These are phyloP conservation scores for Ichneumon xanthorius DNA, from an alignment of 2,888 invertebrate species.

Conservation along the genomic window DNA sequence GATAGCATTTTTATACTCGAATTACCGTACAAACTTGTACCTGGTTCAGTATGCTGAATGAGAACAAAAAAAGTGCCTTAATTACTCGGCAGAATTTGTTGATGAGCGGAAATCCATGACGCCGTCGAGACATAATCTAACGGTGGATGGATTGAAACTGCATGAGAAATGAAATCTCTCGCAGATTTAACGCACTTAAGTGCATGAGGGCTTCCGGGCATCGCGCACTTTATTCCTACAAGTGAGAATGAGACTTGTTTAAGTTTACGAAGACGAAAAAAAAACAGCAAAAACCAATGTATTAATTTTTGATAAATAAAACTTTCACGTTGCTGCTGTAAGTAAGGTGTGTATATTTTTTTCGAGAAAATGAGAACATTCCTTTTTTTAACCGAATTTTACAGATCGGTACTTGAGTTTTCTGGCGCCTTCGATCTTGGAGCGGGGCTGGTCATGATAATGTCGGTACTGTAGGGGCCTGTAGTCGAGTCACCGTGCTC, in stretches of 20 bases:
- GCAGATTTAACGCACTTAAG: not conserved
- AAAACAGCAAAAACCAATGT: conserved; percentile 14
- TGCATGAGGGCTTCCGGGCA: not conserved
- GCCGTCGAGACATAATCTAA: not conserved
- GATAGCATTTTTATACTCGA: not conserved
- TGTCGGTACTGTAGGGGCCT: not conserved
- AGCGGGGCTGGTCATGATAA: conserved; percentile 28
- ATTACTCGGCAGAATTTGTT: not conserved
- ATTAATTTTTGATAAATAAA: conserved; percentile 44
- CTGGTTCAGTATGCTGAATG: not conserved
- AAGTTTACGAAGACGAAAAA: conserved; percentile 14
- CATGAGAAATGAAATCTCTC: not conserved
- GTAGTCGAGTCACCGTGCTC: conserved; percentile 11
- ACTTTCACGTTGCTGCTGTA: conserved; percentile 11
- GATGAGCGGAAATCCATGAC: too few species aligned
- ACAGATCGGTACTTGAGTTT: conserved; percentile 59
- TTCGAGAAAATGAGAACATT: not conserved
- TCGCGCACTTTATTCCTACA: conserved; percentile 2
- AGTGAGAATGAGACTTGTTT: conserved; percentile 21
- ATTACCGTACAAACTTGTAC: not conserved
- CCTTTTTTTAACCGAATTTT: not conserved
- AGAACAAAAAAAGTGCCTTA: not conserved
- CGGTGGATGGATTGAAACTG: not conserved
- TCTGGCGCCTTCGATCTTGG: conserved; percentile 23
- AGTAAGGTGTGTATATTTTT: not conserved